Base-by-base conservation (phyloP, 2,113 vertebrate genomes). In the Acrocephalus arundinaceus region DNA sequence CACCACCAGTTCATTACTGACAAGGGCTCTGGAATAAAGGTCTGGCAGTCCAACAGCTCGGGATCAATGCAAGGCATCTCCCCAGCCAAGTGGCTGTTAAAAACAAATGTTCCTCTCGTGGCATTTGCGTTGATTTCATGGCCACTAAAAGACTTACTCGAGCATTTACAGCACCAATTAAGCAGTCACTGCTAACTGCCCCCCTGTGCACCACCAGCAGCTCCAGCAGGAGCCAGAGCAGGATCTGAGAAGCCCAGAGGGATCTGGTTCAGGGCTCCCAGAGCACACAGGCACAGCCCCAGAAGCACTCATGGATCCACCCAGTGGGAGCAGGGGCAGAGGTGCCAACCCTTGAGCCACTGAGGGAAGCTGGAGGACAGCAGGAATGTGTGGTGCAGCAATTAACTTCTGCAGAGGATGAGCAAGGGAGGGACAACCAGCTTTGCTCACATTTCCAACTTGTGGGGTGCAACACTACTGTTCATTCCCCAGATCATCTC, bases 361-460 rank as follows among this genome's bases (percentile, higher is more conserved):
- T 0, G 3, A 41, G 25, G 49, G 33, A 76, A 41, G 21, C 23
- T 15, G 2, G 33, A 45, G n/a, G 74, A 3, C 43, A 67, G 57
- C 46, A 91, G 30, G 21, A 57, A 25, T 0, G 0, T 20, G 1
- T 0, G 37, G 51, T 35, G 14, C 23, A 75, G 15, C 15, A 68
- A 8, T 10, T n/a, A 20, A 37, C 30, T 23, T 20, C 10, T 24
- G 70, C 8, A 89, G 46, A 74, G 51, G 14, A 51, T 21, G 15
- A 59, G 52, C 23, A 79, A 87, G 43, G 0, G 1, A 78, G 13
- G 33, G 49, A 45, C 17, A 66, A 19, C 20, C 28, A 63, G 8
- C 31, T 85, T 20, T 37, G 54, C 30, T 61, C 66, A 39, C 2
- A 2, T 67, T 67, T 63, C 48, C 35, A 30, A 1, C 33, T 13